Evolutionary conservation across 53 echinoderm and acorn worm genomes (phyloP).

Genomic region (Henricia sp.): DNA sequence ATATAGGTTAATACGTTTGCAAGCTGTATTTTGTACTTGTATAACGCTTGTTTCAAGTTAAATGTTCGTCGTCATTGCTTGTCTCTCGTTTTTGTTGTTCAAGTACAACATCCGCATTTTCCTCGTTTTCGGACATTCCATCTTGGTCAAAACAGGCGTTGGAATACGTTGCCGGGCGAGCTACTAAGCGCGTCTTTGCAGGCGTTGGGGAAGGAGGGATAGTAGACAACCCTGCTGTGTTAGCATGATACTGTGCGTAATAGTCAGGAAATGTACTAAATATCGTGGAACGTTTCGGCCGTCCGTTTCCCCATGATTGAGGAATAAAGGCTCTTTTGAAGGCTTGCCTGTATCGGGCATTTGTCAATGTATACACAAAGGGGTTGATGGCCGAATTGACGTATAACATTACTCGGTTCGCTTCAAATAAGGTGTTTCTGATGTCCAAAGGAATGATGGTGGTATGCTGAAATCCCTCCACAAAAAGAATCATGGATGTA

Average conservation of each 20-base stretch:
- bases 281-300: neutral
- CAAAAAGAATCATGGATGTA: conserved; percentile 36
- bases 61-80: neutral
- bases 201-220: conserved; percentile 3
- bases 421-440: neutral
- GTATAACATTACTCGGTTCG: conserved; percentile 30
- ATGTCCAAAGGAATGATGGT: conserved; percentile 22
- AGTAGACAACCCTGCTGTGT: neutral
- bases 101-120: neutral
- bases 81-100: neutral
- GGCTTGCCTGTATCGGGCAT: conserved; percentile 44
- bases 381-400: conserved; percentile 43
- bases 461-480: conserved; percentile 13
- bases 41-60: too few species aligned
- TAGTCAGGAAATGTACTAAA: conserved; percentile 45
- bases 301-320: conserved; percentile 8
- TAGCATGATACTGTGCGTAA: conserved; percentile 17
- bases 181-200: conserved; percentile 17
- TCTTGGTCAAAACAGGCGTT: conserved; percentile 19
- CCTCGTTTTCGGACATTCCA: neutral
- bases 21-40: too few species aligned
- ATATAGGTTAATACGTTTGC: too few species aligned
- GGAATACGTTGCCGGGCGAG: conserved; percentile 45
- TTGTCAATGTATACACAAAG: conserved; percentile 46
- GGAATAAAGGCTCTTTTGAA: conserved; percentile 38